Evolutionary conservation across 1,140 invertebrate genomes (phyloP).

Genomic region (Zelostemma sp.): DNA sequence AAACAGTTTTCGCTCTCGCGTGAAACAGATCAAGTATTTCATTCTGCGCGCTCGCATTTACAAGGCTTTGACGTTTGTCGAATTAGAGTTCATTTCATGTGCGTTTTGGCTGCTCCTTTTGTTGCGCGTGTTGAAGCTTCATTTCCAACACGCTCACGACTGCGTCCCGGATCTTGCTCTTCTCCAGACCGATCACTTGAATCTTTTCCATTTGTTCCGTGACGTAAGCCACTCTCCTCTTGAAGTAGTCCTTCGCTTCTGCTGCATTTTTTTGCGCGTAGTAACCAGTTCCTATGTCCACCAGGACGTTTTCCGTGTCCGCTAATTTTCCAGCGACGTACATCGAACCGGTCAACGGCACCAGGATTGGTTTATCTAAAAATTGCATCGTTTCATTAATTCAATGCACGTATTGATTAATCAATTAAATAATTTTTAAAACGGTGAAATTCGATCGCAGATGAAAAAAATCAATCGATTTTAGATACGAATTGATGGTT

Average conservation of each 20-base stretch:
- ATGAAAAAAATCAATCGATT: no score
- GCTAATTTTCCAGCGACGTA: constrained; percentile 91
- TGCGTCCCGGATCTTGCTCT: constrained; percentile 87
- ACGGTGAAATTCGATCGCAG: no score
- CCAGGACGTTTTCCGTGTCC: constrained; percentile 86
- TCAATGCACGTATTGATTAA: no score
- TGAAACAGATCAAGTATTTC: constrained; percentile 6
- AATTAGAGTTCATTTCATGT: constrained; percentile 28
- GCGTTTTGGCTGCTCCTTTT: constrained; percentile 45
- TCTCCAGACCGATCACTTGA: constrained; percentile 86
- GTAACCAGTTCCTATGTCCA: constrained; percentile 96
- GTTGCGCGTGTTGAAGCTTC: constrained; percentile 70
- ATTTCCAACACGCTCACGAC: constrained; percentile 79
- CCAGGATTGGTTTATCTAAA: constrained; percentile 81
- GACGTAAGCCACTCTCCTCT: constrained; percentile 90
- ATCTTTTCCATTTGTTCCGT: constrained; percentile 96
- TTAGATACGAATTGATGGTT: no score
- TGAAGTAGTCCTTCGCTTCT: constrained; percentile 91
- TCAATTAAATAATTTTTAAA: no score
- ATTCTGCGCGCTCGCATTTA: neutral
- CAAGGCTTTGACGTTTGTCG: constrained; percentile 9
- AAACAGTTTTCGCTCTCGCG: no score
- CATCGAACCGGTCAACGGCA: constrained; percentile 94
- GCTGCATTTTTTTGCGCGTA: constrained; percentile 90
- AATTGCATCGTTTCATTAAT: constrained; percentile 22